phyloP scores from a whole-genome alignment of 2,888 invertebrate species.

The Elegia similella region DNA sequence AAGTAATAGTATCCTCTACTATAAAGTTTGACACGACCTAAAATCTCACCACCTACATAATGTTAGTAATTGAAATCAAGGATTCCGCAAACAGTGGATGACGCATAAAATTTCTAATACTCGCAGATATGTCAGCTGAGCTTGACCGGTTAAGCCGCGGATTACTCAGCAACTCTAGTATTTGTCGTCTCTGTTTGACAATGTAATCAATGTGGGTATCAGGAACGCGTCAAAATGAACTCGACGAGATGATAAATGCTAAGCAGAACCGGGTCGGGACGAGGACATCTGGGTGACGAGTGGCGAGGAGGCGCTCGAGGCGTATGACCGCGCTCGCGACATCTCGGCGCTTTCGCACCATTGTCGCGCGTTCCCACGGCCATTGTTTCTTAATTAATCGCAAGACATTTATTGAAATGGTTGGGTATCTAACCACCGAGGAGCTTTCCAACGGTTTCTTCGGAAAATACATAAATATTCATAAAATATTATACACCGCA shows the following conservation, averaged over 20 bases:
- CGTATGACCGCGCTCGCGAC: constrained; percentile 27
- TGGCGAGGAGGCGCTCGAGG: constrained; percentile 16
- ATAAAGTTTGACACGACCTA: not conserved
- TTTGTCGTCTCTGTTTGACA: constrained; percentile 39
- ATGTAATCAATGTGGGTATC: constrained; percentile 63
- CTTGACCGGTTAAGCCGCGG: constrained; percentile 25
- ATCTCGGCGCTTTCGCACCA: constrained; percentile 34
- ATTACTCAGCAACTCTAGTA: constrained; percentile 34
- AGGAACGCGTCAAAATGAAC: constrained; percentile 38
- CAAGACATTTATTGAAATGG: constrained; percentile 17
- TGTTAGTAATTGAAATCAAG: not conserved
- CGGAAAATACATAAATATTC: constrained; percentile 31
- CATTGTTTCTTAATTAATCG: constrained; percentile 36
- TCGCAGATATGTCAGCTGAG: constrained; percentile 14
- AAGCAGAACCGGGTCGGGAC: constrained; percentile 45
- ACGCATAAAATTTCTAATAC: constrained; percentile 29
- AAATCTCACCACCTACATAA: not conserved
- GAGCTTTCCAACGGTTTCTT: constrained; percentile 22
- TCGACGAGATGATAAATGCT: constrained; percentile 37
- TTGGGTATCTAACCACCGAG: constrained; percentile 1
- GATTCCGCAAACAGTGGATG: constrained; percentile 17
- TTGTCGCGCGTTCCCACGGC: constrained; percentile 42
- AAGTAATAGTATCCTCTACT: not conserved
- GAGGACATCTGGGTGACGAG: constrained; percentile 26
- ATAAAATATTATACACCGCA: constrained; percentile 16